Base-by-base conservation (phyloP, 1,140 invertebrate genomes). In the Bombus confusus region DNA sequence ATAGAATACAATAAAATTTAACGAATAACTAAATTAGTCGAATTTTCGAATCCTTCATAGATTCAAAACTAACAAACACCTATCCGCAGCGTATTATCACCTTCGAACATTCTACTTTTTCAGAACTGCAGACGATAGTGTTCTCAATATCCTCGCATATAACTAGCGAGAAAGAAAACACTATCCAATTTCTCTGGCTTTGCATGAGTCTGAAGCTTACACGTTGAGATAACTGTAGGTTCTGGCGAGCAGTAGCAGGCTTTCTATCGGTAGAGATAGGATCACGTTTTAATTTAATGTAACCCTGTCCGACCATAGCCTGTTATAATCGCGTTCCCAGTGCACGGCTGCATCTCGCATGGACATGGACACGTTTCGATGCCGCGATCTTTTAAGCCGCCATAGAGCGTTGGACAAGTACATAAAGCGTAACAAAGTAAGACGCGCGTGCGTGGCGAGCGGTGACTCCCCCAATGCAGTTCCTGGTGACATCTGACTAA, bases 401-500 rank as follows among this genome's bases (percentile, higher is more conserved):
- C 57, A 79, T 47, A 80, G 77, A 74, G 76, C 47, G 69, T 79
- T 62, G 69, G 59, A 86, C 62, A 76, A 86, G 83, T 71, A 34
- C 47, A 83, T 80, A 89, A 89, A 89, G 68, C 73, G 74, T 90
- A 89, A 89, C 85, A 90, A 87, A 87, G 77, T 81, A 81, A 87
- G 68, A 47, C 15, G 68, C 72, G 59, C 47, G 76, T 82, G 84
- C 59, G 62, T 77, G 28, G 76, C 57, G 80, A 68, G 59, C 72
- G 88, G 87, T 89, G 87, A 89, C 88, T 89, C 87, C 84, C 80
- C 74, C 80, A 68, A 78, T 83, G 88, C 76, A 82, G 82, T 90
- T 90, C 89, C 86, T 89, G 81, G 74, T 91, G 90, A 92, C 86
- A 87, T 92, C 86, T 92, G 91, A 93, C 88, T 92, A 92, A 93